A percentile compares a stretch with the other conserved stretches of the same genome.
Conservation (phyloP, 2,113 vertebrate species). For the Arizona elegans region DNA sequence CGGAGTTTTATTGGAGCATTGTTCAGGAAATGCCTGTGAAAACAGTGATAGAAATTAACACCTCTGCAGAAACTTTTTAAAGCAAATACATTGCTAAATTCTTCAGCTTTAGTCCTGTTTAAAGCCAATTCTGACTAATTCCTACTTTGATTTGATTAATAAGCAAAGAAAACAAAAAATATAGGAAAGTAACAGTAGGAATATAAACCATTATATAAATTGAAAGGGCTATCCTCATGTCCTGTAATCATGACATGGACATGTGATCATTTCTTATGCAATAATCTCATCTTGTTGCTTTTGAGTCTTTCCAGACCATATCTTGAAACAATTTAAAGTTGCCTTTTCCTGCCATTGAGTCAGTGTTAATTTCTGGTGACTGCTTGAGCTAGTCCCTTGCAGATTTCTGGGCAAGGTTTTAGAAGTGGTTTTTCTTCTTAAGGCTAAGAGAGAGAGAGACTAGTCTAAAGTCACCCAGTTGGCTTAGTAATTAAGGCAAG, state of each 20-base stretch:
- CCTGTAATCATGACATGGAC: neutral
- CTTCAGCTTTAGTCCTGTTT: neutral
- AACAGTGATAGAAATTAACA: slow-evolving; percentile 55
- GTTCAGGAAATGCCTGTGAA: slow-evolving; percentile 67
- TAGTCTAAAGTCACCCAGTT: neutral
- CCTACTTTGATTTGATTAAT: neutral
- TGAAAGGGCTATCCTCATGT: neutral
- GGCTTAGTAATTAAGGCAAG: neutral
- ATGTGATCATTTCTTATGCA: neutral
- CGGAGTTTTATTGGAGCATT: slow-evolving; percentile 40
- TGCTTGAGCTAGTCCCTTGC: neutral
- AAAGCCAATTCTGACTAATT: neutral
- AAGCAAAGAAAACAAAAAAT: neutral
- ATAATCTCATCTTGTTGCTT: neutral
- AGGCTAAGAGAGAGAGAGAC: neutral
- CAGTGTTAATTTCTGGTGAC: neutral
- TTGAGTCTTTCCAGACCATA: neutral
- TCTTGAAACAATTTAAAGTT: neutral
- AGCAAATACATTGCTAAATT: slow-evolving; percentile 46
- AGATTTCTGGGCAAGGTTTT: neutral
- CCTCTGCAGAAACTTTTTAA: slow-evolving; percentile 48
- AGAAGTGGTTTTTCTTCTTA: neutral
- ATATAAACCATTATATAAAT: neutral
- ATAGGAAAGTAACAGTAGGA: neutral
- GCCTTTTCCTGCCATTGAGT: neutral